Evolutionary conservation across 2,888 invertebrate genomes (phyloP), one percentile per base, ranked within the genome.

Genomic region (Lottia scabra): DNA sequence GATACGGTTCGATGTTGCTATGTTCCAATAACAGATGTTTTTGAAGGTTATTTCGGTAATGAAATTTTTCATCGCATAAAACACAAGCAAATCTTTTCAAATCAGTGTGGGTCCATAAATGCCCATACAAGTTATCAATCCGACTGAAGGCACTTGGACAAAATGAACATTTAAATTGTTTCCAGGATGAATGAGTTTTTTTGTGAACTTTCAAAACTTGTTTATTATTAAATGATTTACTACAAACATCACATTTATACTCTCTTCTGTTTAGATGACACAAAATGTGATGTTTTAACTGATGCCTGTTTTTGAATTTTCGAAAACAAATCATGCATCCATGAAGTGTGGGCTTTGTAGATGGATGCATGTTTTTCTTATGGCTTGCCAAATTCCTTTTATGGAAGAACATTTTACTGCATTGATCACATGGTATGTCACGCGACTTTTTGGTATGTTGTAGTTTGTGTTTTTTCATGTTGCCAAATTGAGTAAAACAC

Each of bases 401-500:
- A 76, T 94, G 88, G 2, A 93, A 93, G 84, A 94, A 94, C 85
- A 92, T 92, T 88, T 93, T 93, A 86, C 92, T 92, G 88, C 93
- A 94, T 46, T 93, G 88, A 80, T 92, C 92, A 87, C 94, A 94
- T 38, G 38, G 38, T 38, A 38, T 10, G 10, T 38, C 38, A 8
- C 5, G 38, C 10, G 38, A 38, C 38, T 5, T 38, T 1, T 38
- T 38, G 10, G 10, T 8, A 38, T 38, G 38, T 5, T 48, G 97
- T 43, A 97, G 97, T 94, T 96, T 96, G 90, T 97, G 97, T 26
- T 95, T 96, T 89, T 96, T 95, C 69, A 97, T 92, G 90, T 97
- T 97, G 0, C 97, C 97, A 0, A 97, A 97, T 0, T 97, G 97
- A 44, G 97, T 96, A 91, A 97, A 97, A 0, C 96, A 96, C 90